Conservation (phyloP, 2,888 invertebrate genomes). For the Phaedon cochleariae region DNA sequence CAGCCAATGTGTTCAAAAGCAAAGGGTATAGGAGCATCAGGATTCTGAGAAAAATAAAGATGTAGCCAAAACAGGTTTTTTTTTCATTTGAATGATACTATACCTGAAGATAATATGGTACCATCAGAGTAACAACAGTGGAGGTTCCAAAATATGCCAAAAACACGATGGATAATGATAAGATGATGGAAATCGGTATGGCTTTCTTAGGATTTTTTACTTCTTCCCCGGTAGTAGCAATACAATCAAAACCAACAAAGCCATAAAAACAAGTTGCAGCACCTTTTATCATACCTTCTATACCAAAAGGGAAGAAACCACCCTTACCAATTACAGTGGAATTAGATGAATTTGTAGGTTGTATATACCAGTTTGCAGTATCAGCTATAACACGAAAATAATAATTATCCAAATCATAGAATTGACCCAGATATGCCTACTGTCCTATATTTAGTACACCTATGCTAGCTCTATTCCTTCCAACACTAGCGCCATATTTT, state of each 20-base stretch:
- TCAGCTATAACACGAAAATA: conserved; percentile 30
- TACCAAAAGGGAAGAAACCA: conserved; percentile 87
- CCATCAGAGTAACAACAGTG: conserved; percentile 84
- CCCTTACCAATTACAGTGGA: conserved; percentile 67
- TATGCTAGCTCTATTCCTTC: too few relatives aligned
- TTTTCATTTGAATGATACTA: not conserved
- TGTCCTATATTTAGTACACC: too few relatives aligned
- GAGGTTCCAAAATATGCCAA: conserved; percentile 91
- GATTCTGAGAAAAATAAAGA: conserved; percentile 66
- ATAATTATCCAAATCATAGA: too few relatives aligned
- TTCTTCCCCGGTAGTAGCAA: conserved; percentile 89
- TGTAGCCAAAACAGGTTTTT: not conserved
- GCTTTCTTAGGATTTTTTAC: conserved; percentile 85
- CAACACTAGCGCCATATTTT: too few relatives aligned
- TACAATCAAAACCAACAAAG: conserved; percentile 93
- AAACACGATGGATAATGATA: conserved; percentile 83
- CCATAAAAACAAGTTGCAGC: conserved; percentile 91
- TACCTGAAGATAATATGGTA: conserved; percentile 82
- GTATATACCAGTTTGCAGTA: conserved; percentile 32
- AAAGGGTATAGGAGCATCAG: conserved; percentile 81
- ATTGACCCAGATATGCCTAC: too few relatives aligned
- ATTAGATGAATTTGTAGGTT: conserved; percentile 13
- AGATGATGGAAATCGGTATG: conserved; percentile 87
- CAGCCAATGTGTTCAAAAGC: conserved; percentile 80
- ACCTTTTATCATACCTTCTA: conserved; percentile 80